Evolutionary conservation across 2,888 invertebrate genomes (phyloP).

Genomic region (Cataglyphis rosenhaueri): DNA sequence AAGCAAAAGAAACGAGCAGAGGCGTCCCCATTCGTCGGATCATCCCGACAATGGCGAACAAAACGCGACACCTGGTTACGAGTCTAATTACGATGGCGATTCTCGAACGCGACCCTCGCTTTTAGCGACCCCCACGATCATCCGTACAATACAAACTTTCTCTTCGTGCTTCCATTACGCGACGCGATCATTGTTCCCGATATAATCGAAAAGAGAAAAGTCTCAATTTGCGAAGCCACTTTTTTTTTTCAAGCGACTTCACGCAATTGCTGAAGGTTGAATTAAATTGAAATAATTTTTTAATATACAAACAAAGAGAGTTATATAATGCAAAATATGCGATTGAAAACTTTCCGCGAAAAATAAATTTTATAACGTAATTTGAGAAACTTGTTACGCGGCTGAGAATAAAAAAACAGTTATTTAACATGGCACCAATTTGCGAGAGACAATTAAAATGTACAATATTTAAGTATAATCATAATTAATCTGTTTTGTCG

Average conservation of each 20-base stretch:
- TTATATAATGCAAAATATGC: not conserved
- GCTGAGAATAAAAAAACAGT: too few relatives aligned
- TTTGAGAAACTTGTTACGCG: not conserved
- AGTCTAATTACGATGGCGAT: constrained; percentile 72
- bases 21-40: constrained; percentile 28
- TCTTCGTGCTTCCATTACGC: constrained; percentile 31
- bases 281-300: constrained; percentile 3
- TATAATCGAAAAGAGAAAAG: constrained; percentile 26
- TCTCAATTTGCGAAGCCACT: constrained; percentile 17
- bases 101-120: constrained; percentile 49
- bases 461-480: not conserved
- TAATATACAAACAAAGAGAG: not conserved
- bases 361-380: not conserved
- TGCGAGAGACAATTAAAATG: constrained; percentile 12
- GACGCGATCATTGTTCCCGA: constrained; percentile 16
- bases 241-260: not conserved
- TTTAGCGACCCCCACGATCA: constrained; percentile 40
- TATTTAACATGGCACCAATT: too few relatives aligned
- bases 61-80: constrained; percentile 73
- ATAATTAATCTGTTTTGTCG: not conserved
- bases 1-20: constrained; percentile 53
- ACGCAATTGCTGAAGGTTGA: not conserved
- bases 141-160: constrained; percentile 40
- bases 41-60: constrained; percentile 55
- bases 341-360: not conserved